Evolutionary conservation across 2,113 vertebrate genomes (phyloP).

Genomic region (Psettodes erumei): DNA sequence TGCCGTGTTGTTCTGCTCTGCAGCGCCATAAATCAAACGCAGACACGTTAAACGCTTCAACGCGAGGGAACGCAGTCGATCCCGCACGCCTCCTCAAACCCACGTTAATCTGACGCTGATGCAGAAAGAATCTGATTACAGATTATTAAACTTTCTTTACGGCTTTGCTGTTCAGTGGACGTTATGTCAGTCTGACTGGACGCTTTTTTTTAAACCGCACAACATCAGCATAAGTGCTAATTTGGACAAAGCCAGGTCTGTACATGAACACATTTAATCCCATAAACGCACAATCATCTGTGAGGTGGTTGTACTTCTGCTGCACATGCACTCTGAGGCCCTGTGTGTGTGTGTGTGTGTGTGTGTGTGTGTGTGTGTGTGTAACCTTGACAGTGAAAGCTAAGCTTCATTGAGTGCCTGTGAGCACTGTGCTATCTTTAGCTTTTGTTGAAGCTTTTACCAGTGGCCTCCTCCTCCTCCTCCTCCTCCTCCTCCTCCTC

Average conservation of each 20-base stretch:
- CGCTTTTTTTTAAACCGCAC: no score
- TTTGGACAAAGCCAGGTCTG: rapidly evolving
- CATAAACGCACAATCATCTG: background rate
- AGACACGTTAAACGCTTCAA: no score
- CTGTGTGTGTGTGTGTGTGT: conserved; percentile 27
- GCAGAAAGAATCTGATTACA: no score
- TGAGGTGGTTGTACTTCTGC: conserved; percentile 15
- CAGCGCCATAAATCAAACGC: conserved; percentile 14
- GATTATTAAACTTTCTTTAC: no score
- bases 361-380: conserved; percentile 41
- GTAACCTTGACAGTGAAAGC: conserved; percentile 79
- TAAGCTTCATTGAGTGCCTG: conserved; percentile 76
- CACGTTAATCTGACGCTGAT: no score
- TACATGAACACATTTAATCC: conserved; percentile 1
- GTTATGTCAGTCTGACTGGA: no score
- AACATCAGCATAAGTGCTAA: background rate
- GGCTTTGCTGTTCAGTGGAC: no score
- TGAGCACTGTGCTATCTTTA: conserved; percentile 83
- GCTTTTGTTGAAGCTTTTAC: conserved; percentile 77
- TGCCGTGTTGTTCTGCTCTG: conserved; percentile 8
- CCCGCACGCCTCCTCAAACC: no score
- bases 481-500: conserved; percentile 64
- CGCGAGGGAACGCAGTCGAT: no score
- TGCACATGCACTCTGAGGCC: conserved; percentile 28
- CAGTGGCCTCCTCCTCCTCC: conserved; percentile 67